Evolutionary conservation across 1,140 invertebrate genomes (phyloP), one percentile per base, ranked within the genome.

Genomic region (Ptiloglossa arizonensis): DNA sequence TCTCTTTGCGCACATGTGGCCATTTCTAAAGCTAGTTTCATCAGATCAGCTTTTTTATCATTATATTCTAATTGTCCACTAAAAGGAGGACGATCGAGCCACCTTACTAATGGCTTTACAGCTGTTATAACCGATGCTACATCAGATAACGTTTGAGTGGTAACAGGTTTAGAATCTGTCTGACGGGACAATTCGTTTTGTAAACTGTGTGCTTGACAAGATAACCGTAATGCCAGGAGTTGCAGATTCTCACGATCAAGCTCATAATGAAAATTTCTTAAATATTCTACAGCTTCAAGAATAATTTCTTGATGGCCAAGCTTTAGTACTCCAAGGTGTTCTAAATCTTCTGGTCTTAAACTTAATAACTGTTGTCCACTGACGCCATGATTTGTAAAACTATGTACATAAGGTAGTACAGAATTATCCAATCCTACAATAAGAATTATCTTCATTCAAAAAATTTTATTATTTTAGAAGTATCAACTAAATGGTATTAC

Each of bases 281-380:
- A 93, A 83, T 97, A 96, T 87, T 98, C 97, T 8, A 98, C 96
- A 60, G 97, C 97, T 93, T 98, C 97, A 67, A 98, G 93, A 79
- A 98, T 95, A 59, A 98, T 94, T 91, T 99, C 98, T 92, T 99
- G 98, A 89, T 98, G 97, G 5, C 98, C 97, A 76, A 98, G 95
- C 87, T 96, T 96, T 54, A 94, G 93, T 79, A 98, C 95, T 48
- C 96, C 96, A 46, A 98, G 93, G 89, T 97, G 95, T 89, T 97
- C 96, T 54, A 98, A 94, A 92, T 98, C 97, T 90, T 97, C 96
- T 46, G 97, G 95, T 48, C 96, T 94, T 70, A 98, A 93, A 88
- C 96, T 96, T 63, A 99, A 92, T 83, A 99, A 92, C 82, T 96
- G 95, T 81, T 96, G 94, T 27, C 98, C 98, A 90, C 95, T 96